Percentiles rank a stretch among this genome's conserved stretches.
These are phyloP conservation scores for Leptopilina drosophilae DNA, from an alignment of 2,888 invertebrate genomes.

Conservation along the genomic window DNA sequence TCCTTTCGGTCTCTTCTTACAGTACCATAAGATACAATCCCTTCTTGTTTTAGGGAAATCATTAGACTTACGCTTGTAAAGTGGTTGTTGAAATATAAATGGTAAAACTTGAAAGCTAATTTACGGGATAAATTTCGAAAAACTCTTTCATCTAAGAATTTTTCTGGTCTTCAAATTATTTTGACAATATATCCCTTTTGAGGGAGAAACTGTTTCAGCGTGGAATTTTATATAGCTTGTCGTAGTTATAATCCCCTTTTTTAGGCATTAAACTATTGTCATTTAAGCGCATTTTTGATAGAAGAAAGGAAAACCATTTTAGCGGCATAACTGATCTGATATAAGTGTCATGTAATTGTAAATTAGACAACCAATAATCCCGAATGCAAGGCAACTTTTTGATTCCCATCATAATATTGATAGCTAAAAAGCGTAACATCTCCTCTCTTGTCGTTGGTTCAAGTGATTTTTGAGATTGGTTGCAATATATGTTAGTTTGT, in stretches of 20 bases:
- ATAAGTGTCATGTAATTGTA: constrained; percentile 49
- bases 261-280: constrained; percentile 34
- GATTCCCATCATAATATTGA: constrained; percentile 27
- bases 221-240: constrained; percentile 45
- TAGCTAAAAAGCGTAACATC: constrained; percentile 30
- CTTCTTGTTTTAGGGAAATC: constrained; percentile 22
- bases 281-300: constrained; percentile 32
- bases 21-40: constrained; percentile 14
- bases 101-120: constrained; percentile 50
- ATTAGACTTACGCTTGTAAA: constrained; percentile 44
- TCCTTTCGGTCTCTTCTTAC: constrained; percentile 2
- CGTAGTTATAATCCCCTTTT: constrained; percentile 22
- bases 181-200: too few relatives aligned
- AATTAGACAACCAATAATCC: constrained; percentile 51
- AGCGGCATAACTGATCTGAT: constrained; percentile 33
- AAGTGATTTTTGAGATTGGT: constrained; percentile 43
- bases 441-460: constrained; percentile 23
- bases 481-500: constrained; percentile 57
- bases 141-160: too few relatives aligned
- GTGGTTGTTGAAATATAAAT: constrained; percentile 32
- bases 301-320: constrained; percentile 27
- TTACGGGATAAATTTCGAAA: too few relatives aligned
- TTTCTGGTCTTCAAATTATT: too few relatives aligned
- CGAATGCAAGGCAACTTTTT: constrained; percentile 43
- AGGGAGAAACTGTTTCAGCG: constrained; percentile 44